A percentile compares a stretch with the other conserved stretches of the same genome.
Conservation (phyloP, 2,888 invertebrate species). For the Coleophora flavipennella region DNA sequence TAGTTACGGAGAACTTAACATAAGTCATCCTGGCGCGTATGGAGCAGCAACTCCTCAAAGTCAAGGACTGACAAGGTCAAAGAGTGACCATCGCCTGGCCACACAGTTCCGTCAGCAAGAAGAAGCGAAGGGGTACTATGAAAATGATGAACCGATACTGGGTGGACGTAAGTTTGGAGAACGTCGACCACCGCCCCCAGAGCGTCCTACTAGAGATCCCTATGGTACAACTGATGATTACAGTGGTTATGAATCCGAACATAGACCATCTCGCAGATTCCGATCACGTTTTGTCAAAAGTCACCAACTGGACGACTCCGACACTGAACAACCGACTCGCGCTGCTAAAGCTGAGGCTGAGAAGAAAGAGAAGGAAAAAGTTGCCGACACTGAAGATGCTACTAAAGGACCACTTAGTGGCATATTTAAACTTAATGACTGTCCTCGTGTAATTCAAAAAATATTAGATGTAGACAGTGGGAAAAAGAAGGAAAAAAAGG, state of each 20-base stretch:
- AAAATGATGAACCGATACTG: constrained; percentile 79
- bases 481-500: constrained; percentile 84
- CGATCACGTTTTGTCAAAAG: constrained; percentile 79
- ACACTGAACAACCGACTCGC: constrained; percentile 76
- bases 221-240: constrained; percentile 77
- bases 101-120: constrained; percentile 91
- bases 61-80: constrained; percentile 90
- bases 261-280: constrained; percentile 78
- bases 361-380: constrained; percentile 77
- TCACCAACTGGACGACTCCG: constrained; percentile 82
- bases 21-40: constrained; percentile 76
- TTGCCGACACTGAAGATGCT: constrained; percentile 91
- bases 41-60: constrained; percentile 72
- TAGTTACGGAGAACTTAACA: constrained; percentile 91
- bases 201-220: constrained; percentile 66
- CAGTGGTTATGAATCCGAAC: constrained; percentile 78
- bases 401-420: constrained; percentile 90
- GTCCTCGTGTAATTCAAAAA: constrained; percentile 90
- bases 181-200: constrained; percentile 69
- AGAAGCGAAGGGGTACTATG: constrained; percentile 76
- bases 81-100: constrained; percentile 93
- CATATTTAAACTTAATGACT: constrained; percentile 88
- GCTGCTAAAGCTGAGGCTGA: constrained; percentile 76
- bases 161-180: constrained; percentile 87
- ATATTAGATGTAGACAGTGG: constrained; percentile 85